phyloP scores from a whole-genome alignment of 53 echinoderm and acorn worm species.

The Arbacia lixula region DNA sequence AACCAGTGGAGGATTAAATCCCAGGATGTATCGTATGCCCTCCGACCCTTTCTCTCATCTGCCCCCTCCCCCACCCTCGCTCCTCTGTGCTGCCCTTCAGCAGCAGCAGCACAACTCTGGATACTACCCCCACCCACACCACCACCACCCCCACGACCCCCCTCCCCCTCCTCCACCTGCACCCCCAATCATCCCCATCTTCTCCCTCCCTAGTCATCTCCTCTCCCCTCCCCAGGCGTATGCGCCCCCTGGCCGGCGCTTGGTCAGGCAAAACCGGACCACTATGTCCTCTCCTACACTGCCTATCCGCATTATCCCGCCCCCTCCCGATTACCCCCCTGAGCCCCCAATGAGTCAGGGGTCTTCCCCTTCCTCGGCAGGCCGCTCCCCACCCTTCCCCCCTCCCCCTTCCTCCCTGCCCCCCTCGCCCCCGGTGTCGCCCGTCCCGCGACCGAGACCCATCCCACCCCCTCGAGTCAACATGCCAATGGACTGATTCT shows the following conservation, averaged over 20 bases:
- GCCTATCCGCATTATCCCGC: conserved; percentile 39
- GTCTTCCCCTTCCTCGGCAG: conserved; percentile 1
- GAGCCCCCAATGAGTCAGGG: conserved; percentile 9
- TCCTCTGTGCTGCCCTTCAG: conserved; percentile 22
- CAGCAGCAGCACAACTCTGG: background rate
- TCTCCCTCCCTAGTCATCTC: conserved; percentile 15
- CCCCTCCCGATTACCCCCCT: conserved; percentile 11
- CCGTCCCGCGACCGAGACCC: conserved; percentile 36
- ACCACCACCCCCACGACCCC: conserved; percentile 2
- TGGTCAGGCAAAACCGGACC: conserved; percentile 28
- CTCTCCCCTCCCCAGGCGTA: conserved; percentile 40
- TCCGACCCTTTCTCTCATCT: conserved; percentile 40
- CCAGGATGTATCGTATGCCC: conserved; percentile 39
- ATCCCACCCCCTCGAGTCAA: conserved; percentile 42
- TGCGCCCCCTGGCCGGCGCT: background rate
- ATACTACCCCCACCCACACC: conserved; percentile 6
- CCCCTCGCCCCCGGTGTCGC: conserved; percentile 8
- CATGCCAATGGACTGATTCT: background rate
- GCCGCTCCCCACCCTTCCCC: conserved; percentile 20
- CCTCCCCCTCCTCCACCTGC: conserved; percentile 41
- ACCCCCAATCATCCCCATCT: conserved; percentile 36
- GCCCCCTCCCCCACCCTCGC: conserved; percentile 43
- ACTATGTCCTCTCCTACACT: conserved; percentile 12
- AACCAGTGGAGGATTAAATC: conserved; percentile 33
- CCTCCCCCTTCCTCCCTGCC: conserved; percentile 29